Evolutionary conservation across 2,113 vertebrate species (phyloP), one percentile per base, ranked within the genome.

Genomic region (Caranx ignobilis): DNA sequence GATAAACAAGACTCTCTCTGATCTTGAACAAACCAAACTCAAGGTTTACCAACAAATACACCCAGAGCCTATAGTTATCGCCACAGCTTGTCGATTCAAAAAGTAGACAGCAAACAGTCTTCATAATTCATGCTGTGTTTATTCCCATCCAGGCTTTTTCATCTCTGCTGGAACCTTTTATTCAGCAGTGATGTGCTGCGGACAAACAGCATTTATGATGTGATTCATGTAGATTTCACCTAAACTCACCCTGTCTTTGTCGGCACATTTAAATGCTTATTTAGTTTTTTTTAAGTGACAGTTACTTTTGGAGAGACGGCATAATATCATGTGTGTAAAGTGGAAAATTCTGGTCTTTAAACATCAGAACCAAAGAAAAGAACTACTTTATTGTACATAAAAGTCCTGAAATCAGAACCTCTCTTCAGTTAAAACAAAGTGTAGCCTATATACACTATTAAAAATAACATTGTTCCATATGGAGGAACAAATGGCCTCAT

Each of bases 151-250:
- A 21, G 47, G 26, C 68, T 18, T 70, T 83, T 83, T 85, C 82
- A 73, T 75, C 68, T 82, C 10, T 2, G 70, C 4, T 76, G 35
- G 21, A 77, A 50, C 77, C 61, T 57, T 82, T 80, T 56, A 74
- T 80, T 79, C 75, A 59, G 59, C 61, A n/a, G 67, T 54, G 66
- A 54, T 54, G 13, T 47, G 39, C 10, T 62, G 70, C 13, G 37
- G 81, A 72, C 82, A 85, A 77, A 82, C 84, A 71, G 61, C 70
- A 79, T 87, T 83, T 57, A 69, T 81, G 57, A 86, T 62, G 77
- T 32, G 71, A 59, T 67, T 73, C 70, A 60, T 85, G 59, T 57
- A 21, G 41, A 54, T 61, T 72, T 70, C 68, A 81, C 68, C 47
- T 34, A 63, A 57, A 48, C 55, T 60, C 70, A 71, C 62, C 83